Conservation (phyloP, 2,113 vertebrate species). For the Brachyhypopomus occidentalis region DNA sequence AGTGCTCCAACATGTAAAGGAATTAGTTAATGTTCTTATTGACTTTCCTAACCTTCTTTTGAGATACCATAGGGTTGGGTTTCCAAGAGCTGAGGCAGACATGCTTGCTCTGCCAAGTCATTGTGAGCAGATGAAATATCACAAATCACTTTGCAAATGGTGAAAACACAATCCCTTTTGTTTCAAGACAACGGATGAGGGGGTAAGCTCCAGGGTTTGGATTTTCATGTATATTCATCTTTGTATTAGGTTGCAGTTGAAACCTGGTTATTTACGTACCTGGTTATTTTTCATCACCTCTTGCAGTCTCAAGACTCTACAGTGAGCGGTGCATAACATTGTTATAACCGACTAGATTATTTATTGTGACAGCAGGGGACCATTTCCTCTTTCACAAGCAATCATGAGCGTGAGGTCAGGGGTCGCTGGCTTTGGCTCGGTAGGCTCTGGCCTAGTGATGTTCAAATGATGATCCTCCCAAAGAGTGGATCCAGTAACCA, state of each 20-base stretch:
- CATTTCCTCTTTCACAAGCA: neutral
- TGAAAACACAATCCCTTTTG: constrained; percentile 61
- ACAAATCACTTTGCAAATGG: constrained; percentile 56
- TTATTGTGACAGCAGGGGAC: constrained; percentile 5
- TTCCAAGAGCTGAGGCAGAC: constrained; percentile 54
- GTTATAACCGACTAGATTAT: neutral
- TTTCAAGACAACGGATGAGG: constrained; percentile 38
- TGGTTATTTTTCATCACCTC: constrained; percentile 33
- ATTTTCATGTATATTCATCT: constrained; percentile 44
- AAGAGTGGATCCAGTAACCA: constrained; percentile 24
- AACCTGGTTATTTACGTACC: constrained; percentile 11
- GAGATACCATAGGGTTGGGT: constrained; percentile 58
- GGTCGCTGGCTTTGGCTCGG: neutral
- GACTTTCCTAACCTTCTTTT: constrained; percentile 42
- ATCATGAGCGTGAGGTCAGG: constrained; percentile 5
- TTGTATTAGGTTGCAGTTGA: constrained; percentile 33
- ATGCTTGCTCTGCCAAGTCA: constrained; percentile 54
- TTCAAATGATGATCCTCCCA: constrained; percentile 60
- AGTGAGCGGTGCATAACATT: neutral
- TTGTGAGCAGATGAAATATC: constrained; percentile 58
- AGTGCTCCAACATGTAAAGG: constrained; percentile 47
- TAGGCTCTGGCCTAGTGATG: constrained; percentile 20
- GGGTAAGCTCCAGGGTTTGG: constrained; percentile 41
- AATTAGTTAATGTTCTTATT: constrained; percentile 35
- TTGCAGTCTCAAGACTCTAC: constrained; percentile 3